These are phyloP conservation scores for Lasaia peninsularis DNA, from an alignment of 1,140 invertebrate genomes.

Conservation along the genomic window DNA sequence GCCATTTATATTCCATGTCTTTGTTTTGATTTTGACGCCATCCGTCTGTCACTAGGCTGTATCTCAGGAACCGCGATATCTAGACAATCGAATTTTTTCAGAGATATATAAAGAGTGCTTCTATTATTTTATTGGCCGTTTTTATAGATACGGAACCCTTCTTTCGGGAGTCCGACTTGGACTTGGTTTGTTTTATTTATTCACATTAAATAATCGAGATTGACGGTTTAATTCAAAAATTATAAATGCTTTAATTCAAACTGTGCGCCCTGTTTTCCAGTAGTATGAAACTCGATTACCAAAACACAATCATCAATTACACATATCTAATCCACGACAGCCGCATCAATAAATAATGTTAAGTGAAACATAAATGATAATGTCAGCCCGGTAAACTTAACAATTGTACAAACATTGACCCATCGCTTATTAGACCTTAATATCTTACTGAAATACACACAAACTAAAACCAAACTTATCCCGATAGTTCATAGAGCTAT, in stretches of 20 bases:
- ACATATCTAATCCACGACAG: constrained; percentile 51
- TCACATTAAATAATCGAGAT: too few relatives aligned
- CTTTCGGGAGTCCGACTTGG: too few relatives aligned
- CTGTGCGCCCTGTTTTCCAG: constrained; percentile 21
- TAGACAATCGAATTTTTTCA: too few relatives aligned
- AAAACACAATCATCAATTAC: constrained; percentile 44
- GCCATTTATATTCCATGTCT: too few relatives aligned
- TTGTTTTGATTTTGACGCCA: too few relatives aligned
- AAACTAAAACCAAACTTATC: constrained; percentile 28
- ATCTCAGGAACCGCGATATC: too few relatives aligned
- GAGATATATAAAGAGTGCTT: too few relatives aligned
- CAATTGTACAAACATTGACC: constrained; percentile 65
- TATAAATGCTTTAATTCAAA: constrained; percentile 11
- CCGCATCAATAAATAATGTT: constrained; percentile 67
- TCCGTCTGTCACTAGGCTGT: too few relatives aligned
- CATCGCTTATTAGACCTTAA: constrained; percentile 48
- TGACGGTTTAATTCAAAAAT: not conserved
- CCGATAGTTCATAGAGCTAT: not conserved
- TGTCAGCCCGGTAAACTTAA: constrained; percentile 66
- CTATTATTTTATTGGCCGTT: too few relatives aligned
- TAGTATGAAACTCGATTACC: constrained; percentile 30
- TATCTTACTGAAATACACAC: constrained; percentile 30
- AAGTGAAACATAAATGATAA: constrained; percentile 73
- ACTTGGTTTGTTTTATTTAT: too few relatives aligned
- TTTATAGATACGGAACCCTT: too few relatives aligned